phyloP scores from a whole-genome alignment of 92 coral and sea anemone genomes.

The Palythoa grandiflora region DNA sequence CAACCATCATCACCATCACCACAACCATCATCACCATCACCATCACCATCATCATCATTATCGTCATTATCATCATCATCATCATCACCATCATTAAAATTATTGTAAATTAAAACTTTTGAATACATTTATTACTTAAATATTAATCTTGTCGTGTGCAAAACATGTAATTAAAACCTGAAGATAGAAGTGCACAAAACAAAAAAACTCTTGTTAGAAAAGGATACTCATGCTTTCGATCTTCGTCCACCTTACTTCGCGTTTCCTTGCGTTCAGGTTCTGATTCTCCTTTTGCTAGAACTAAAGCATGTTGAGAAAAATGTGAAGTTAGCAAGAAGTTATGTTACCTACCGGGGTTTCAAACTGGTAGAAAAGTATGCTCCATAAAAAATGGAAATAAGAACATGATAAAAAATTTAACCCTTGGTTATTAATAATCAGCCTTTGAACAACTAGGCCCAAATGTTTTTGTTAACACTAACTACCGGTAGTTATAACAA shows the following conservation, averaged over 20 bases:
- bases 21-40: background rate
- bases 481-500: too few species aligned
- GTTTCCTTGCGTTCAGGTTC: slow-evolving; percentile 99
- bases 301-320: slow-evolving; percentile 51
- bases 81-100: background rate
- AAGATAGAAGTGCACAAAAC: background rate
- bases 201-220: background rate
- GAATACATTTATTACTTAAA: too few species aligned
- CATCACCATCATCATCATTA: background rate
- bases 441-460: too few species aligned
- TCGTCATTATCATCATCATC: background rate
- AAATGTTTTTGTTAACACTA: too few species aligned
- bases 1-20: background rate
- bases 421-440: too few species aligned
- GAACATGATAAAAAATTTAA: too few species aligned
- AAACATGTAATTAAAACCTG: background rate
- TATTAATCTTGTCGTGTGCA: background rate
- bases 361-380: background rate
- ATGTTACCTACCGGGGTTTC: background rate
- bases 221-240: slow-evolving; percentile 99
- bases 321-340: background rate
- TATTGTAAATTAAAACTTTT: background rate
- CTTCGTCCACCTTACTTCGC: slow-evolving; percentile 97
- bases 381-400: too few species aligned
- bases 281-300: slow-evolving; percentile 98